Evolutionary conservation across 2,113 vertebrate genomes (phyloP).

Genomic region (Candoia aspera): DNA sequence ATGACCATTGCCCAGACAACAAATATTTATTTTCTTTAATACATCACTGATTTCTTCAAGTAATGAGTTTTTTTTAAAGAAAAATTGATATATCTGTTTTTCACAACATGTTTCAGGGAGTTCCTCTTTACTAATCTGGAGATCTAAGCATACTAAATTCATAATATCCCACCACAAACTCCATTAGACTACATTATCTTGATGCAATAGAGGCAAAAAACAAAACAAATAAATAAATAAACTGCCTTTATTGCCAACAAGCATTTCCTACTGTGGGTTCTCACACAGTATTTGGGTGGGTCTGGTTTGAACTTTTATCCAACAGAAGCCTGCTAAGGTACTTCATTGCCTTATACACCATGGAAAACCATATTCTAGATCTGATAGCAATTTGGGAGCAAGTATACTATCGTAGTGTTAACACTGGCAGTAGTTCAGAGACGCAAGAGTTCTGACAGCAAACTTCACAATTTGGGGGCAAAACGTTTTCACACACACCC

Average conservation of each 20-base stretch:
- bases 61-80: neutral
- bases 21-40: neutral
- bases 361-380: neutral
- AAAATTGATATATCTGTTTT: neutral
- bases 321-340: neutral
- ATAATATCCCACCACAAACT: neutral
- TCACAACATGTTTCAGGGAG: neutral
- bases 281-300: neutral
- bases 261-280: neutral
- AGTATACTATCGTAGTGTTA: neutral
- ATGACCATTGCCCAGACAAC: slow-evolving; percentile 7
- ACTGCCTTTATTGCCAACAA: neutral
- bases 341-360: neutral
- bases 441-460: neutral
- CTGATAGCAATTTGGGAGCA: neutral
- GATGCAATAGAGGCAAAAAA: neutral
- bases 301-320: neutral
- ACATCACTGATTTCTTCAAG: neutral
- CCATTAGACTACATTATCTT: neutral
- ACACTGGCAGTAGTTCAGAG: neutral
- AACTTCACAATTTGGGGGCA: neutral
- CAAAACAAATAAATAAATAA: neutral
- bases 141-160: neutral
- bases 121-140: neutral
- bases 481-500: neutral